Evolutionary conservation across 2,113 vertebrate genomes (phyloP).

Genomic region (Scortum barcoo): DNA sequence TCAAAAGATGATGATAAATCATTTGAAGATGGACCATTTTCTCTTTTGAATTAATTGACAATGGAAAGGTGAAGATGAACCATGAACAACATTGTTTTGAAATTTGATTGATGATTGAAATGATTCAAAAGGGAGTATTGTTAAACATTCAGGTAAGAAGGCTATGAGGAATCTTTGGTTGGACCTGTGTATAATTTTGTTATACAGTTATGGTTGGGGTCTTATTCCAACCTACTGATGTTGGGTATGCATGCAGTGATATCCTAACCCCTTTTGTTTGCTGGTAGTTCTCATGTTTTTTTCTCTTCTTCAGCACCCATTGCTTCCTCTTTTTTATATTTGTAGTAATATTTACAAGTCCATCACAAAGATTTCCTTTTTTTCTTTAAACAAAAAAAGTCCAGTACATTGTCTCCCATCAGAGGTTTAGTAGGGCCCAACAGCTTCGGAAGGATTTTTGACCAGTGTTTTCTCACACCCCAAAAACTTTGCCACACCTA

Average conservation of each 20-base stretch:
- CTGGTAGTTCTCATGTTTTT: constrained; percentile 85
- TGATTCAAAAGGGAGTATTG: constrained; percentile 88
- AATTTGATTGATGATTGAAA: constrained; percentile 53
- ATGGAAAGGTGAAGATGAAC: neutral
- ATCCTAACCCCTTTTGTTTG: constrained; percentile 88
- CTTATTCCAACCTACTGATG: constrained; percentile 74
- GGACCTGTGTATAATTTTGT: constrained; percentile 74
- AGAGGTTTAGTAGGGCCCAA: constrained; percentile 88
- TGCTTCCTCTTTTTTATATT: constrained; percentile 76
- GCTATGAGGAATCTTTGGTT: constrained; percentile 88
- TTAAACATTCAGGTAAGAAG: constrained; percentile 85
- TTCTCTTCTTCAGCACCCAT: constrained; percentile 83
- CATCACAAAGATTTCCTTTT: constrained; percentile 68
- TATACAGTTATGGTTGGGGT: constrained; percentile 68
- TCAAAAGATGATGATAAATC: constrained; percentile 30
- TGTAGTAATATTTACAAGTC: constrained; percentile 61
- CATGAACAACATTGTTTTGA: constrained; percentile 10
- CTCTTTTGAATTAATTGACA: constrained; percentile 16
- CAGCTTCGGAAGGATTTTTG: constrained; percentile 99
- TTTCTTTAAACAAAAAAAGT: constrained; percentile 28
- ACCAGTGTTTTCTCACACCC: constrained; percentile 93
- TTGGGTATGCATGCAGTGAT: constrained; percentile 88
- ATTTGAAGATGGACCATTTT: constrained; percentile 28
- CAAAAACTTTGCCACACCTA: constrained; percentile 99
- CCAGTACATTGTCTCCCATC: constrained; percentile 87